A percentile compares a stretch with the other conserved stretches of the same genome.
Evolutionary conservation across 2,113 vertebrate genomes (phyloP).

Genomic region (Indicator indicator): DNA sequence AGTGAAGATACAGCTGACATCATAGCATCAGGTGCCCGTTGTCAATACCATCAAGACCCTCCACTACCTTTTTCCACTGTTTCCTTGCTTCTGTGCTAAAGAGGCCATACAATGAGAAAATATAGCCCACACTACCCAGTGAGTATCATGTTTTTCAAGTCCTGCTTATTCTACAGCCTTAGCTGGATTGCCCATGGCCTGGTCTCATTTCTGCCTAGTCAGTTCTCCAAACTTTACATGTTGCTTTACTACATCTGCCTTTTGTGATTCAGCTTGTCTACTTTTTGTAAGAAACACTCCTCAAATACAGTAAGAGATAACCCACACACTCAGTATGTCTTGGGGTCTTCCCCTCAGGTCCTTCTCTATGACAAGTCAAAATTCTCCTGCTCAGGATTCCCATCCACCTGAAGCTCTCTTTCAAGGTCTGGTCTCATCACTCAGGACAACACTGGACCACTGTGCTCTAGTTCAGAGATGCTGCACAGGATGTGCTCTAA

Average conservation of each 20-base stretch:
- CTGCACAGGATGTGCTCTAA: background rate
- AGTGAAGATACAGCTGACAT: background rate
- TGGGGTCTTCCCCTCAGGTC: background rate
- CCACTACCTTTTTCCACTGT: background rate
- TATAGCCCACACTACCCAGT: background rate
- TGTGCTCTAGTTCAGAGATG: background rate
- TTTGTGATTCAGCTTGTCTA: background rate
- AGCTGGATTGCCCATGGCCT: background rate
- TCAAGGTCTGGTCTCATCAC: background rate
- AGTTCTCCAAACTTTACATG: background rate
- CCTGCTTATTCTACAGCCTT: background rate
- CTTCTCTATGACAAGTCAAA: background rate
- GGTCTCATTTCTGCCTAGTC: background rate
- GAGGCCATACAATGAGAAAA: background rate
- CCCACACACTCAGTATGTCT: background rate
- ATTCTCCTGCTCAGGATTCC: background rate
- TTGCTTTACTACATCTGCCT: background rate
- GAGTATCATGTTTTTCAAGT: background rate
- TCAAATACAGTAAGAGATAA: background rate
- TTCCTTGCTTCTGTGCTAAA: background rate
- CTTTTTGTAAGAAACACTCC: background rate
- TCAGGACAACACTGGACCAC: background rate
- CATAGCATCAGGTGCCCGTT: background rate
- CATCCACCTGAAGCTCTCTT: background rate
- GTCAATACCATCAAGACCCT: rapidly evolving